phyloP scores from a whole-genome alignment of 2,797 vertebrate genomes.

The Paratrypauchen microcephalus region DNA sequence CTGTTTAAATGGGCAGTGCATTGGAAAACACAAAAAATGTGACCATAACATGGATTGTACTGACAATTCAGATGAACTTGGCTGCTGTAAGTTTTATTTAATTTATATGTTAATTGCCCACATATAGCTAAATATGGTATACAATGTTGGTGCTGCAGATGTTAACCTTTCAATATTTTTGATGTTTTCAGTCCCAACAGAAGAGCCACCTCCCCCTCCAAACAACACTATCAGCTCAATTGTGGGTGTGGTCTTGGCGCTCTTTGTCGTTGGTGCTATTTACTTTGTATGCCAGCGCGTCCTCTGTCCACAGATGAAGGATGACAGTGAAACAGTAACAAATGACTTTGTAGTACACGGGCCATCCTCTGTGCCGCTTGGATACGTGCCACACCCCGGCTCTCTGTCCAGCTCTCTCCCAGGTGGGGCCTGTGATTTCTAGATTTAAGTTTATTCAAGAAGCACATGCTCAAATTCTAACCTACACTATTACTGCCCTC shows the following conservation, averaged over 20 bases:
- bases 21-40: conserved; percentile 94
- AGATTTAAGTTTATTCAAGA: not conserved
- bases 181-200: conserved; percentile 83
- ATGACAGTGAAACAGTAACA: conserved; percentile 91
- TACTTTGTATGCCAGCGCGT: conserved; percentile 97
- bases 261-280: conserved; percentile 92
- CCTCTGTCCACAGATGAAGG: conserved; percentile 95
- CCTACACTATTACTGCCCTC: not conserved
- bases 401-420: conserved; percentile 93
- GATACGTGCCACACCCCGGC: conserved; percentile 91
- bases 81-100: conserved; percentile 89
- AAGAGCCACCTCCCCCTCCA: conserved; percentile 87
- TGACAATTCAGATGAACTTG: conserved; percentile 91
- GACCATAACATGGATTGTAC: conserved; percentile 92
- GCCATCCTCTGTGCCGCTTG: conserved; percentile 89
- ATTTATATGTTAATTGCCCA: not conserved
- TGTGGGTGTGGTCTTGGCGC: conserved; percentile 90
- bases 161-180: not conserved
- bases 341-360: conserved; percentile 94
- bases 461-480: not conserved
- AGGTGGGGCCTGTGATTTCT: conserved; percentile 67
- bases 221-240: conserved; percentile 93
- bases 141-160: not conserved
- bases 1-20: conserved; percentile 90
- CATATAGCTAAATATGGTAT: not conserved